A percentile compares a stretch with the other conserved stretches of the same genome.
These are phyloP conservation scores for Leguminivora glycinivorella DNA, from an alignment of 1,140 invertebrate genomes.

Conservation along the genomic window DNA sequence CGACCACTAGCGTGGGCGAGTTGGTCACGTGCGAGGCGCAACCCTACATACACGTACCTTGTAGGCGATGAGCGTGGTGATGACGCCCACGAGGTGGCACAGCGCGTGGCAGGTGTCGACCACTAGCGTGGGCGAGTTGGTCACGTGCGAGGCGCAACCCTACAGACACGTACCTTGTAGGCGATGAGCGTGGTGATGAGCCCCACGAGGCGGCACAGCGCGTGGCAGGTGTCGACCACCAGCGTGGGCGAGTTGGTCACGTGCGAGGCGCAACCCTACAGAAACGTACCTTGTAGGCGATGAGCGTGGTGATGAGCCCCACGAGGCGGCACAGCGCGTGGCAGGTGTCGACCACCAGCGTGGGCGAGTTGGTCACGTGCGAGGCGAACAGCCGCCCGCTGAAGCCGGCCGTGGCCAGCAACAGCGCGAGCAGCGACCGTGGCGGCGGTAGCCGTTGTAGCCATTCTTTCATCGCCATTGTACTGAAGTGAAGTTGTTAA, in stretches of 20 bases:
- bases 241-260: conserved; percentile 81
- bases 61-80: conserved; percentile 64
- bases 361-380: conserved; percentile 90
- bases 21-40: too few species aligned
- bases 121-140: conserved; percentile 89
- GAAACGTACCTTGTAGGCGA: conserved; percentile 64
- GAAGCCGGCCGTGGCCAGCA: conserved; percentile 86
- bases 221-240: conserved; percentile 76
- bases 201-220: background rate
- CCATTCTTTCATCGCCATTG: conserved; percentile 87
- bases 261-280: conserved; percentile 82
- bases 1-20: too few species aligned
- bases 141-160: conserved; percentile 88
- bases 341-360: conserved; percentile 90
- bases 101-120: conserved; percentile 93
- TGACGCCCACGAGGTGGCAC: conserved; percentile 78
- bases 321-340: conserved; percentile 86
- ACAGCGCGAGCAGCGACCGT: conserved; percentile 85
- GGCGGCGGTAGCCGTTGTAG: conserved; percentile 84
- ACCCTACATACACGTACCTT: too few species aligned
- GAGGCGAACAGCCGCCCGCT: conserved; percentile 86
- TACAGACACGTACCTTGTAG: conserved; percentile 64
- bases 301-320: conserved; percentile 65
- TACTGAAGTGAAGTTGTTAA: background rate
- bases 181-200: conserved; percentile 55